phyloP scores from a whole-genome alignment of 2,888 invertebrate genomes.

The Pristionchus exspectatus region DNA sequence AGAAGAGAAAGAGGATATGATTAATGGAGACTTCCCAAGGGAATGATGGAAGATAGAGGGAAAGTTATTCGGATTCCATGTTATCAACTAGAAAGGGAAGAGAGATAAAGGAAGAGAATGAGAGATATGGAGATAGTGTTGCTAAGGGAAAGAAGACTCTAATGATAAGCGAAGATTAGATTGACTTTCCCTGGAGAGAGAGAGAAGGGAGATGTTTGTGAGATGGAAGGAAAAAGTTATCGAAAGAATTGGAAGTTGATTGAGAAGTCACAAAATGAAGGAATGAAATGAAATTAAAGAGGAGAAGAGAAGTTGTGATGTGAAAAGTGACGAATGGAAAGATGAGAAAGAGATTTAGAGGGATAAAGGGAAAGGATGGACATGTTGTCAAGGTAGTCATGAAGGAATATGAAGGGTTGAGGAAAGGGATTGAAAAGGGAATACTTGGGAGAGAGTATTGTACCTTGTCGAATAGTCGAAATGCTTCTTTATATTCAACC shows the following conservation, averaged over 20 bases:
- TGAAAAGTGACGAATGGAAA: background rate
- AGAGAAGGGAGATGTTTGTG: background rate
- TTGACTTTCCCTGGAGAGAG: background rate
- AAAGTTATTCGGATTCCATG: conserved; percentile 27
- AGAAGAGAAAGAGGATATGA: conserved; percentile 36
- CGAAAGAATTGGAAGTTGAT: conserved; percentile 30
- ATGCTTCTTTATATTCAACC: conserved; percentile 78
- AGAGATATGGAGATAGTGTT: conserved; percentile 17
- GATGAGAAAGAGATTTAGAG: background rate
- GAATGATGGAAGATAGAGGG: background rate
- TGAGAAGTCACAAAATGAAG: background rate
- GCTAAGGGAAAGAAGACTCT: conserved; percentile 11
- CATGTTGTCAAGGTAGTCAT: conserved; percentile 3
- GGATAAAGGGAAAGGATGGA: conserved; percentile 11
- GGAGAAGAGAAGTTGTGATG: background rate
- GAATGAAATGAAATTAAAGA: background rate
- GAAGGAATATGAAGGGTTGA: background rate
- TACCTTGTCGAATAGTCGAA: conserved; percentile 78
- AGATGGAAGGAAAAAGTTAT: conserved; percentile 19
- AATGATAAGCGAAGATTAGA: background rate
- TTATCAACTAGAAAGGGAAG: background rate
- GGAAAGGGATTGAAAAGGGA: background rate
- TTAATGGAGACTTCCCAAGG: conserved; percentile 28
- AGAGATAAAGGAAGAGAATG: conserved; percentile 9
- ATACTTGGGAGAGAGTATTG: background rate